Conservation (phyloP, 2,113 vertebrate species). For the Eudyptes chrysolophus region DNA sequence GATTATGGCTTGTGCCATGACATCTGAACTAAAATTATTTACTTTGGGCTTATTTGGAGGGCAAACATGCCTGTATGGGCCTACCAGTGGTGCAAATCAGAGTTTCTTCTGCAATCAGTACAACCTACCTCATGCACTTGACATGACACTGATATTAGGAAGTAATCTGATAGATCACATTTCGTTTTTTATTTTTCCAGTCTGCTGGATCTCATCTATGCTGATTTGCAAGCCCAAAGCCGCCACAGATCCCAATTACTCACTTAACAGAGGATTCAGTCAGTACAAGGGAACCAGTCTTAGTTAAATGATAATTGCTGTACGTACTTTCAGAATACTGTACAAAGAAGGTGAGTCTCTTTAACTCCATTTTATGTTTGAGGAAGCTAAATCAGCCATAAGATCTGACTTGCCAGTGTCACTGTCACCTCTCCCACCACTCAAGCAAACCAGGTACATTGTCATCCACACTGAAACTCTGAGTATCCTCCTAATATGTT, state of each 20-base stretch:
- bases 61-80: background rate
- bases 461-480: background rate
- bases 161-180: background rate
- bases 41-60: background rate
- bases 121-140: background rate
- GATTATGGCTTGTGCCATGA: background rate
- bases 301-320: background rate
- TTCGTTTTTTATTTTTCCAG: background rate
- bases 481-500: background rate
- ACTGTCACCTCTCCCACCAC: background rate
- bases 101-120: background rate
- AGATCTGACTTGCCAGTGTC: background rate
- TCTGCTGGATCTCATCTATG: background rate
- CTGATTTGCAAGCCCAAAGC: constrained; percentile 3
- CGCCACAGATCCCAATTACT: background rate
- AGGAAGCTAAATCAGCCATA: background rate
- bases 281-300: background rate
- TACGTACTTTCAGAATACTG: background rate
- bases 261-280: background rate
- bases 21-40: background rate
- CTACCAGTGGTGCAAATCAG: background rate
- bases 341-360: background rate
- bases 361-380: background rate
- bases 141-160: background rate
- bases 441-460: background rate